phyloP scores from a whole-genome alignment of 1,140 invertebrate species.

The Ceratitis capitata region DNA sequence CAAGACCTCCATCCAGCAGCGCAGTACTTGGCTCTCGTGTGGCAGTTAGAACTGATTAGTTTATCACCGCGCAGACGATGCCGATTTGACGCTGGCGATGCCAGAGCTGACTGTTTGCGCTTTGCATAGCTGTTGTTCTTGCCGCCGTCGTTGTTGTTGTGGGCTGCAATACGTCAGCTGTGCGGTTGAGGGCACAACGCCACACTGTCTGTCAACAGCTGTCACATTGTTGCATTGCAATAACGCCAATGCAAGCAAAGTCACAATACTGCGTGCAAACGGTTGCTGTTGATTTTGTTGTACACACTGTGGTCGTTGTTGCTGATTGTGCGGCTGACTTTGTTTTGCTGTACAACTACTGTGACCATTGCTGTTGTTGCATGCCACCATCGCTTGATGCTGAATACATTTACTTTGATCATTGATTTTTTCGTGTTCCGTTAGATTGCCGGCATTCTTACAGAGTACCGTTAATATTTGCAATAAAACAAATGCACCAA shows the following conservation, averaged over 20 bases:
- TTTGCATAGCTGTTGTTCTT: not conserved
- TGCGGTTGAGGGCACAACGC: not conserved
- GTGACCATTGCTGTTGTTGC: not conserved
- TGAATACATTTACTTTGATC: not conserved
- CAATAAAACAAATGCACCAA: slow-evolving; percentile 59
- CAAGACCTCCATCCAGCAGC: too few species aligned
- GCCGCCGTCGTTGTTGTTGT: not conserved
- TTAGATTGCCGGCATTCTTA: not conserved
- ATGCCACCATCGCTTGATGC: too few species aligned
- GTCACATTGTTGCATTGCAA: not conserved
- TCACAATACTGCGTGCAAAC: not conserved
- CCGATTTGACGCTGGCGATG: not conserved
- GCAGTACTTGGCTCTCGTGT: too few species aligned
- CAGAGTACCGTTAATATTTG: slow-evolving; percentile 42
- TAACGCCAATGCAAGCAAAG: not conserved
- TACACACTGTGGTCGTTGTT: not conserved
- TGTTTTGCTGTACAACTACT: not conserved
- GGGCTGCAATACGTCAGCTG: not conserved
- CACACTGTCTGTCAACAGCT: not conserved
- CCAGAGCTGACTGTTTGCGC: not conserved
- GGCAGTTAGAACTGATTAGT: not conserved
- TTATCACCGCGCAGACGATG: not conserved
- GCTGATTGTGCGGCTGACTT: not conserved
- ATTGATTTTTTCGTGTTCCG: not conserved
- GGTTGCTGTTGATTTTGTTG: not conserved